Conservation (phyloP, 2,888 invertebrate genomes). For the Odontomyia ornata region DNA sequence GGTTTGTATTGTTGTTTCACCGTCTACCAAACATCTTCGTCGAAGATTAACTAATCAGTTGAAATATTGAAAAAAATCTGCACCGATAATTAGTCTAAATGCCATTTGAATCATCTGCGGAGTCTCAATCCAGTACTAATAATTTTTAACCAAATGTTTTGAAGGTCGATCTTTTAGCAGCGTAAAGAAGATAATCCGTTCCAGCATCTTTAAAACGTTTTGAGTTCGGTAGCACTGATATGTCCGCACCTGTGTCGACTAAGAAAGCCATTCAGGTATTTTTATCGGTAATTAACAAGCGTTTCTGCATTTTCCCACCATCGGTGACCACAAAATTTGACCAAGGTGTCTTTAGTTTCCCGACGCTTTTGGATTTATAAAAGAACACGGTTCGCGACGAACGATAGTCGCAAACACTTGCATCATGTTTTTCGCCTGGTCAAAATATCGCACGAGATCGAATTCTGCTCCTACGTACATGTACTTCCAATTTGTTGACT, state of each 20-base stretch:
- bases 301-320: not conserved
- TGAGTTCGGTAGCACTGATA: not conserved
- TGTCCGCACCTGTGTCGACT: too few species aligned
- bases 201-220: not conserved
- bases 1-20: too few species aligned
- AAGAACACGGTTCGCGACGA: slow-evolving; percentile 4
- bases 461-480: not conserved
- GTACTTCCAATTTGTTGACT: not conserved
- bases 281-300: not conserved
- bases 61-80: too few species aligned
- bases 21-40: too few species aligned
- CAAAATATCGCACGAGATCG: not conserved
- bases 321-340: not conserved
- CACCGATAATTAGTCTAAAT: too few species aligned
- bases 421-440: not conserved
- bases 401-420: not conserved
- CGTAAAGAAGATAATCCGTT: too few species aligned
- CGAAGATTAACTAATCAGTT: too few species aligned
- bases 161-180: too few species aligned
- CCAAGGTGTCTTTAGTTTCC: not conserved
- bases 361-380: not conserved
- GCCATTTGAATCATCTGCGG: too few species aligned
- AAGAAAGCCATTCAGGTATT: not conserved
- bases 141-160: too few species aligned
- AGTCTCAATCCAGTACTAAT: too few species aligned